Conservation (phyloP, 2,113 vertebrate species). For the Cavia porcellus region DNA sequence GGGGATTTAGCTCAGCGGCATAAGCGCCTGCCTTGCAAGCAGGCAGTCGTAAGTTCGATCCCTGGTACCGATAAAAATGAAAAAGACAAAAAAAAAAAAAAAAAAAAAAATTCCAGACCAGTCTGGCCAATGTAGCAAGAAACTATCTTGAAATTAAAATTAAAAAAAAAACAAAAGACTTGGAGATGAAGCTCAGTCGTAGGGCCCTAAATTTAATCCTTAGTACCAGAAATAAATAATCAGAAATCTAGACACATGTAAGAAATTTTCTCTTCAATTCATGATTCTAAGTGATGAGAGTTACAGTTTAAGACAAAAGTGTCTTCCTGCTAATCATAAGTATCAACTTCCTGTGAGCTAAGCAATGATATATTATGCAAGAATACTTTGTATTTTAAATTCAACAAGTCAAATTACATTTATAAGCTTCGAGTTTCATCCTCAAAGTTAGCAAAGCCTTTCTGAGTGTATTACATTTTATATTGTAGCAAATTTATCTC, state of each 20-base stretch:
- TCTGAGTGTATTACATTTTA: background rate
- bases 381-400: constrained; percentile 9
- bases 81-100: too few relatives aligned
- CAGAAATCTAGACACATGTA: background rate
- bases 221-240: background rate
- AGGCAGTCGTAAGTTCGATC: too few relatives aligned
- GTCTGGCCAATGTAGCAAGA: background rate
- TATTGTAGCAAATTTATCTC: background rate
- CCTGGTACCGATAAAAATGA: too few relatives aligned
- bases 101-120: background rate
- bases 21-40: too few relatives aligned
- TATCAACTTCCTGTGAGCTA: constrained; percentile 42
- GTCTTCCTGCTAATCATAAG: background rate
- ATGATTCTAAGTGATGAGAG: constrained; percentile 19
- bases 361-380: background rate
- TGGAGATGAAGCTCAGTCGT: background rate
- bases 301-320: constrained; percentile 17
- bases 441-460: background rate
- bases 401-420: constrained; percentile 1
- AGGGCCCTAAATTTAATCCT: background rate
- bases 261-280: background rate
- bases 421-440: constrained; percentile 1
- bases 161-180: background rate
- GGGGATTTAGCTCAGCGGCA: too few relatives aligned
- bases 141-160: background rate